phyloP scores from a whole-genome alignment of 2,113 vertebrate genomes.

The Corythornis vintsioides region DNA sequence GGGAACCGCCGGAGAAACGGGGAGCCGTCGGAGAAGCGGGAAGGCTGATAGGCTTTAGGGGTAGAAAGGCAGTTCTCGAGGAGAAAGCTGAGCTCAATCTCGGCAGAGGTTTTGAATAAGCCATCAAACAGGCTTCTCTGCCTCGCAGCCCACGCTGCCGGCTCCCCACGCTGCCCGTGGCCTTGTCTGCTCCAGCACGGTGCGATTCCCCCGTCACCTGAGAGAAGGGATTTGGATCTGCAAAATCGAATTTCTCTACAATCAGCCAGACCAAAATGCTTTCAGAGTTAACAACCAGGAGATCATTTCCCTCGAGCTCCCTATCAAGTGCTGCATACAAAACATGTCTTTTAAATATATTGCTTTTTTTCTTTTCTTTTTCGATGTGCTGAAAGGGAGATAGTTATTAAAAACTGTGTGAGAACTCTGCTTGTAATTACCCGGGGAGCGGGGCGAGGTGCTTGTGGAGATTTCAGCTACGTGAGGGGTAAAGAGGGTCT shows the following conservation, averaged over 20 bases:
- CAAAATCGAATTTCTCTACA: slow-evolving; percentile 20
- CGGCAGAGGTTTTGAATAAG: background rate
- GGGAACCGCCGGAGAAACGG: background rate
- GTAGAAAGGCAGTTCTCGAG: background rate
- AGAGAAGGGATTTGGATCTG: background rate
- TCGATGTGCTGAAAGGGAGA: slow-evolving; percentile 35
- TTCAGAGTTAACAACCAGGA: slow-evolving; percentile 8
- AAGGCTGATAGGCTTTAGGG: background rate
- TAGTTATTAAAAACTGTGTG: slow-evolving; percentile 34
- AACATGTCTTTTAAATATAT: slow-evolving; percentile 20
- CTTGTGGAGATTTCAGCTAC: background rate
- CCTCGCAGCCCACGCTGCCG: background rate
- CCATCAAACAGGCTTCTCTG: background rate
- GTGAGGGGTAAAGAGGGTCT: background rate
- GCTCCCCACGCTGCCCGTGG: background rate
- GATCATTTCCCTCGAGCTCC: background rate
- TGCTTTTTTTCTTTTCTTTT: background rate
- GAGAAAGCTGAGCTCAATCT: background rate
- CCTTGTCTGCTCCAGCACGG: background rate
- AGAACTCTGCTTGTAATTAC: slow-evolving; percentile 42
- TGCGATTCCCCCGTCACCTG: background rate
- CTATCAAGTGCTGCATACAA: background rate
- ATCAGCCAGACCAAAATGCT: background rate
- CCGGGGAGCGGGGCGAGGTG: background rate
- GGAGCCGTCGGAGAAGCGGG: background rate